These are phyloP conservation scores for Oryctolagus cuniculus DNA, from an alignment of 2,113 vertebrate species.

Conservation along the genomic window mOryCun1.1 NC_091439.1:25846001-25846500, in stretches of 20 bases:
- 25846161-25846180: constrained; percentile 55
- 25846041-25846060: constrained; percentile 33
- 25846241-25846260: background rate
- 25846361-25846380: background rate
- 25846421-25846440: background rate
- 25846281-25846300: background rate
- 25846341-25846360: background rate
- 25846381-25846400: background rate
- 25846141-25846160: constrained; percentile 56
- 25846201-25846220: rapidly evolving
- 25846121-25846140: constrained; percentile 62
- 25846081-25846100: constrained; percentile 25
- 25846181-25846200: background rate
- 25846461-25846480: background rate
- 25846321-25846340: rapidly evolving
- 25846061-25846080: background rate
- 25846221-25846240: background rate
- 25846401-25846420: background rate
- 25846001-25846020: background rate
- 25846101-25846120: constrained; percentile 38
- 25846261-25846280: background rate
- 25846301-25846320: background rate
- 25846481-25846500: background rate
- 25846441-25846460: constrained; percentile 40
- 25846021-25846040: constrained; percentile 39